Evolutionary conservation across 2,888 invertebrate species (phyloP), one percentile per base, ranked within the genome.

Genomic region (Ephialtes manifestator): DNA sequence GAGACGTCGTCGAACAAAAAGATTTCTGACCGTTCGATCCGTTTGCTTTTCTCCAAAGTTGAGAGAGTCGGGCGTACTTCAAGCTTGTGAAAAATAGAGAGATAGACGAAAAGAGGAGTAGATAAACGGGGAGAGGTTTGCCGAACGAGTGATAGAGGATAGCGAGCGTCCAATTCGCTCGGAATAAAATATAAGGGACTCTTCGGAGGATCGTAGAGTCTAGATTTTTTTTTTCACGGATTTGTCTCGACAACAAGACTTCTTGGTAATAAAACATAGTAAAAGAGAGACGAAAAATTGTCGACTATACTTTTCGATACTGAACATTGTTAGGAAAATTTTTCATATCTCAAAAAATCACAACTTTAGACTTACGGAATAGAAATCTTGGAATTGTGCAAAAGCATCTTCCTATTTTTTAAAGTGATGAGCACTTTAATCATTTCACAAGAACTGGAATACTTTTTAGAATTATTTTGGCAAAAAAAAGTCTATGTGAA

Each of bases 41-140:
- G 55, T 75, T 65, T 65, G 55, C 79, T 15, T 74, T 81, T 81
- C 39, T 43, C 58, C 46, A 71, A 82, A 81, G 83, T 84, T 76
- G 75, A 85, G 68, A 68, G 43, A 67, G 20, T 43, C 35, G 51
- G 35, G 39, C 35, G 35, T 20, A 0, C n/a, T 24, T 1, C 55
- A 24, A 51, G 24, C 4, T 13, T 4, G 15, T 24, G 53, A 65
- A 39, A 67, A 43, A 67, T 20, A 46, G 46, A 67, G 67, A 20
- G 46, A 67, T 20, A 67, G 46, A 67, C 43, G 15, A 20, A 5
- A 43, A 13, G 11, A 20, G 46, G 46, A 28, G 68, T 68, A 46
- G 46, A 68, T 68, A 48, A 68, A 68, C 13, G 39, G 15, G 11
- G n/a, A 46, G 24, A 67, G 68, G 68, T 68, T 68, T 68, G 43